Conservation (phyloP, 2,113 vertebrate genomes). For the Suricata suricatta region DNA sequence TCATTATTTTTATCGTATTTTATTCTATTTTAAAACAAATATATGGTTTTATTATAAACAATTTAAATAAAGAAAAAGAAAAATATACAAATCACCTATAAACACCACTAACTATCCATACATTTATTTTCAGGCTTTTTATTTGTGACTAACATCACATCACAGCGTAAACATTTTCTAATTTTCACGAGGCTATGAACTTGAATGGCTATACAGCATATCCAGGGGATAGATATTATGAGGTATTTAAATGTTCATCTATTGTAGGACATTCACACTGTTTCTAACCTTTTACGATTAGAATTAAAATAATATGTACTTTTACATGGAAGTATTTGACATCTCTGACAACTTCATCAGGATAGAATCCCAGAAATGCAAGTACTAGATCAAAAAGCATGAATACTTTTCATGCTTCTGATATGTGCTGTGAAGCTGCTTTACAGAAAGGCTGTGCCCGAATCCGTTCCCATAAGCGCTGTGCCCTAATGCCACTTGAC, state of each 20-base stretch:
- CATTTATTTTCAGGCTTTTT: neutral
- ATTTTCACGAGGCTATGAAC: neutral
- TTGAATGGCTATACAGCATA: neutral
- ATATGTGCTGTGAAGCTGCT: neutral
- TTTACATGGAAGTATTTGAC: neutral
- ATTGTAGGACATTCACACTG: neutral
- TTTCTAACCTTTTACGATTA: neutral
- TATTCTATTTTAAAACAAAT: constrained; percentile 16
- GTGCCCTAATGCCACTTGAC: neutral
- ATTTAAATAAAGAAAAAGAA: neutral
- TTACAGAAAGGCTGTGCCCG: neutral
- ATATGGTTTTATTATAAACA: neutral
- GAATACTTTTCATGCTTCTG: neutral
- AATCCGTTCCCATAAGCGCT: neutral
- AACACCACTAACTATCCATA: neutral
- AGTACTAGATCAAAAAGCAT: neutral
- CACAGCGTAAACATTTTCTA: neutral
- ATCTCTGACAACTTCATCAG: neutral
- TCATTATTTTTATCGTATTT: neutral
- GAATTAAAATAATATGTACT: constrained; percentile 7
- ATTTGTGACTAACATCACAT: neutral
- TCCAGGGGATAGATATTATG: neutral
- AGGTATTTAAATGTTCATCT: neutral
- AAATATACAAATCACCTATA: neutral
- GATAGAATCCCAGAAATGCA: constrained; percentile 6